phyloP scores from a whole-genome alignment of 2,888 invertebrate genomes.

The Dicycla oo region DNA sequence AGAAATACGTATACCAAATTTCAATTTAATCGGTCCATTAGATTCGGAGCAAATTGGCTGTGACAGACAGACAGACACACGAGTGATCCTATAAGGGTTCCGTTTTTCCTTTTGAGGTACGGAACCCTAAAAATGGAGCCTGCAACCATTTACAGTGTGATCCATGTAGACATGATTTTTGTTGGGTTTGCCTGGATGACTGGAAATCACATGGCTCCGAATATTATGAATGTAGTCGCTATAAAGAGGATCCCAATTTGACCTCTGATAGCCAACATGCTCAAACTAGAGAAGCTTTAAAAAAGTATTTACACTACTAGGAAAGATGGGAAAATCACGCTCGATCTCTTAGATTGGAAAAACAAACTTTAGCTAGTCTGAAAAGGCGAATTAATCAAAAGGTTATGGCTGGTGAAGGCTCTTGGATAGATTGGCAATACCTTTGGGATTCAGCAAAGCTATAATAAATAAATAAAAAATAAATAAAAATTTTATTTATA shows the following conservation, averaged over 20 bases:
- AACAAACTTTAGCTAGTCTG: constrained; percentile 97
- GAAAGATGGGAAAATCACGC: constrained; percentile 99
- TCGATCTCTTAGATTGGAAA: constrained; percentile 98
- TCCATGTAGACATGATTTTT: constrained; percentile 99
- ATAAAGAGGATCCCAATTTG: constrained; percentile 99
- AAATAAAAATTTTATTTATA: no score
- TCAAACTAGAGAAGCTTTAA: constrained; percentile 98
- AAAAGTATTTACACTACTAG: constrained; percentile 99
- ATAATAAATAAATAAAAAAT: no score
- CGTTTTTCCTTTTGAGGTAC: no score
- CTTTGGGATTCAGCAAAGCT: no score
- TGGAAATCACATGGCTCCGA: constrained; percentile 99
- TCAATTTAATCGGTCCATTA: no score
- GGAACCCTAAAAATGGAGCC: constrained; percentile 99
- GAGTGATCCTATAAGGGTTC: no score
- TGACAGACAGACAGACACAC: no score
- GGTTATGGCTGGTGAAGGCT: no score
- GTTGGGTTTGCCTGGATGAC: constrained; percentile 99
- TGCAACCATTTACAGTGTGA: constrained; percentile 99
- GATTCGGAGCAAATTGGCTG: no score
- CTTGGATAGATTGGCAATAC: no score
- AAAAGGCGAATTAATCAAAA: constrained; percentile 98
- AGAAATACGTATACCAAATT: no score
- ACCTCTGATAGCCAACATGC: constrained; percentile 98
- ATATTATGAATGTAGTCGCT: constrained; percentile 99